Evolutionary conservation across 2,888 invertebrate genomes (phyloP), one percentile per base, ranked within the genome.

Genomic region (Chrysopilus asiliformis): DNA sequence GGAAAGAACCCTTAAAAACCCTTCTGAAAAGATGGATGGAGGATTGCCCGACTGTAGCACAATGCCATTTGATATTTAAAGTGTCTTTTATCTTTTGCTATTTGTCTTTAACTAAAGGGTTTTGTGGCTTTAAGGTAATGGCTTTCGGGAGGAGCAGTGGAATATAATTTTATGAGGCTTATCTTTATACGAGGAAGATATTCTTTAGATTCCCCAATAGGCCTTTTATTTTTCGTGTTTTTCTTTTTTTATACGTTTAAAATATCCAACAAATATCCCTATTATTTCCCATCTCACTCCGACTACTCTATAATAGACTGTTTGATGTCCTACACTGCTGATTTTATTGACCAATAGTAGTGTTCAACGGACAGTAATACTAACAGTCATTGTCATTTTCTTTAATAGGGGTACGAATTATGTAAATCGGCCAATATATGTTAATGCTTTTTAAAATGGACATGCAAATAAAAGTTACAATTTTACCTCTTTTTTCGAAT

Each of bases 51-150:
- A 22, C 22, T 8, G 7, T 10, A n/a, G 4, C 9, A 26, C 9
- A 26, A 26, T 10, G 12, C 26, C 26, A 26, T 26, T 26, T 26
- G 6, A 26, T 26, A 26, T 26, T 26, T 26, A 26, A 26, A 26
- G 26, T 26, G 26, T 26, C 12, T n/a, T 26, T 26, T 26, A 26
- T 26, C 26, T 26, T n/a, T 26, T 26, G 26, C 26, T n/a, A 26
- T 26, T 26, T 26, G 26, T 26, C 26, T 26, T n/a, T 8, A 26
- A n/a, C n/a, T 26, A 26, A n/a, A 26, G 26, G 26, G 26, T 26
- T 26, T 12, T 26, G 26, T n/a, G 26, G n/a, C 26, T 13, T 8
- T 26, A 26, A 26, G 26, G 13, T 26, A 26, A 26, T 26, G 26
- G 26, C 26, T 26, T 26, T 26, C 22, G 22, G 22, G 22, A 22